Percentiles rank a stretch among this genome's conserved stretches.
These are phyloP conservation scores for Rallus crepitans DNA, from an alignment of 2,797 vertebrate species.

Conservation along the genomic window DNA sequence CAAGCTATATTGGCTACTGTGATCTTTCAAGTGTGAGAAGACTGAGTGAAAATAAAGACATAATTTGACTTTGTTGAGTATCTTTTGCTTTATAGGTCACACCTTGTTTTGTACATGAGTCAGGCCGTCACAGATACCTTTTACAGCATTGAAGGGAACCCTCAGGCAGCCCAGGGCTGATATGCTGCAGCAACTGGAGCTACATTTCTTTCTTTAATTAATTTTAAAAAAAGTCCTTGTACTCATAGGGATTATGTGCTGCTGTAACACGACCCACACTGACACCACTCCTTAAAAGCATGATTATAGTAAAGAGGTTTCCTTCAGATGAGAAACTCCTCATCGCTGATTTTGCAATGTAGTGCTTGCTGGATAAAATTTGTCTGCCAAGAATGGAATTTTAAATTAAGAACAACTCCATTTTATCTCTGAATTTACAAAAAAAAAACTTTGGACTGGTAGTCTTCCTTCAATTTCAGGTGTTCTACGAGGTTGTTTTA, in stretches of 20 bases:
- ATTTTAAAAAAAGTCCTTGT: background rate
- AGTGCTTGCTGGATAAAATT: background rate
- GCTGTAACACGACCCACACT: background rate
- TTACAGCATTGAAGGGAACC: background rate
- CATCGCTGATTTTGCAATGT: background rate
- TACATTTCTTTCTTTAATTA: background rate
- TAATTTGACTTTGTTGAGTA: constrained; percentile 1
- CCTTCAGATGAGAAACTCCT: background rate
- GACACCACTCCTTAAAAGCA: background rate
- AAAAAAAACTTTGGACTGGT: background rate
- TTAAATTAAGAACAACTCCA: background rate
- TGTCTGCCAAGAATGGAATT: background rate
- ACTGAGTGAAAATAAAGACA: background rate
- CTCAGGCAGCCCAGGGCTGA: background rate
- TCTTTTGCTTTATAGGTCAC: background rate
- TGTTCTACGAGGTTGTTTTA: background rate
- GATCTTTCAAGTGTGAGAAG: background rate
- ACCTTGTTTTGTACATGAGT: background rate
- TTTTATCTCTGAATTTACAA: background rate
- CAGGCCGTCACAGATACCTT: background rate
- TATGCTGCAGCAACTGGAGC: background rate
- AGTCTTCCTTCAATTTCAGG: background rate
- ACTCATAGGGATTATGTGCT: background rate
- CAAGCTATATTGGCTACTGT: background rate
- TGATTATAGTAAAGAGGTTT: background rate